Percentiles rank a stretch among this genome's conserved stretches.
phyloP scores from a whole-genome alignment of 2,888 invertebrate species.

The Noctua comes region DNA sequence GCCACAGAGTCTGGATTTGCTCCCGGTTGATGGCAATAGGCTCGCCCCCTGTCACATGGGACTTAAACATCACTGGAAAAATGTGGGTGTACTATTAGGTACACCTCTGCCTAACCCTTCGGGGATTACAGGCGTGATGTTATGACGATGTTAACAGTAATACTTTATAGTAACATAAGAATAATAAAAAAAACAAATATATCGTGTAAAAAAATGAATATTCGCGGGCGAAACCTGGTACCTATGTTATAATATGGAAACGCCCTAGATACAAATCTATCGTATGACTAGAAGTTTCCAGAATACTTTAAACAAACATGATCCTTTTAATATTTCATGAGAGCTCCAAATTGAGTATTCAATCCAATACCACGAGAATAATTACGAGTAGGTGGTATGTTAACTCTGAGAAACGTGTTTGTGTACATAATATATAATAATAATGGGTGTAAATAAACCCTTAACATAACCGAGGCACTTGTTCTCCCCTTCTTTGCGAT shows the following conservation, averaged over 20 bases:
- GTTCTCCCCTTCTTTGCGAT: no score
- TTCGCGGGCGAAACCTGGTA: neutral
- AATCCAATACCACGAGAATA: neutral
- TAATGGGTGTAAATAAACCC: no score
- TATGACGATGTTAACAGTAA: neutral
- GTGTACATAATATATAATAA: neutral
- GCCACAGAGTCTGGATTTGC: no score
- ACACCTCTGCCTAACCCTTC: no score
- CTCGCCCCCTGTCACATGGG: no score
- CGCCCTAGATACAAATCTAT: neutral
- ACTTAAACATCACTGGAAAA: no score
- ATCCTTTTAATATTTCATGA: slow-evolving; percentile 23
- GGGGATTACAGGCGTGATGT: neutral
- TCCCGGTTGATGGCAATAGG: no score
- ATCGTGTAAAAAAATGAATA: neutral
- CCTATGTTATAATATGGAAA: neutral
- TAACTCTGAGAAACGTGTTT: neutral
- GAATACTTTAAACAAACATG: slow-evolving; percentile 3
- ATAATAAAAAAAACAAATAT: no score
- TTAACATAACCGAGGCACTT: no score
- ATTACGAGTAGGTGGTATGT: neutral
- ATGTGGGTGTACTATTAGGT: no score
- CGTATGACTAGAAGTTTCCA: neutral
- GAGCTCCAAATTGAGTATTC: slow-evolving; percentile 9
- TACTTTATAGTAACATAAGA: neutral